Evolutionary conservation across 2,888 invertebrate species (phyloP), one percentile per base, ranked within the genome.

Genomic region (Meiosimyza platycephala): DNA sequence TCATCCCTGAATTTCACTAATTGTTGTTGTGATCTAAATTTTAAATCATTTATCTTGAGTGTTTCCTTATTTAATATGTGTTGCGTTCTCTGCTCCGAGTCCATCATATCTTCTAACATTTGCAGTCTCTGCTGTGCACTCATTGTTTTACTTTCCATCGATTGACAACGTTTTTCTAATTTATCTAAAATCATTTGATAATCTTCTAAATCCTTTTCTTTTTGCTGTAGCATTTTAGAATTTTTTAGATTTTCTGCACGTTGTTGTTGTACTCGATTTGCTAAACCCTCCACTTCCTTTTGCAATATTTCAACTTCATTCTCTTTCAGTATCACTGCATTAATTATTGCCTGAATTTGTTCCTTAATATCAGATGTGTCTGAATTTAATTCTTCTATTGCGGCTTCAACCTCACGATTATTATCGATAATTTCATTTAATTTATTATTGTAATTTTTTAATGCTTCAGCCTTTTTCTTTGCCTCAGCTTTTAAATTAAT

Each of bases 381-480:
- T 0, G 77, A 74, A 75, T 89, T 89, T 3, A 88, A 74, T 40
- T 85, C 80, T 59, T 86, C 84, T 16, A 89, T 88, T 70, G 85
- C 81, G 11, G 80, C 73, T 78, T 89, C 88, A 6, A 88, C 77
- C 74, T 89, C 86, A 57, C 86, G 88, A 79, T 92, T 92, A 76
- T 89, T 89, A 6, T 83, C 84, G 40, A 88, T 85, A 76, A 91
- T 89, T 65, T 89, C 89, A 48, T 88, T 83, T 6, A 90, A 80
- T 79, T 90, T 90, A 15, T 85, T 81, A 60, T 89, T 89, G 59
- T 88, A 86, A 57, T 88, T 87, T 22, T 88, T 86, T 6, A 90
- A 82, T 13, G 83, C 82, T 48, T 84, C 85, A 59, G 85, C 81
- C 78, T 88, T 88, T 13, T 84, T 80, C 2, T 84, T 78, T 0